Conservation (phyloP, 2,888 invertebrate species). For the Lasioglossum malachurum region DNA sequence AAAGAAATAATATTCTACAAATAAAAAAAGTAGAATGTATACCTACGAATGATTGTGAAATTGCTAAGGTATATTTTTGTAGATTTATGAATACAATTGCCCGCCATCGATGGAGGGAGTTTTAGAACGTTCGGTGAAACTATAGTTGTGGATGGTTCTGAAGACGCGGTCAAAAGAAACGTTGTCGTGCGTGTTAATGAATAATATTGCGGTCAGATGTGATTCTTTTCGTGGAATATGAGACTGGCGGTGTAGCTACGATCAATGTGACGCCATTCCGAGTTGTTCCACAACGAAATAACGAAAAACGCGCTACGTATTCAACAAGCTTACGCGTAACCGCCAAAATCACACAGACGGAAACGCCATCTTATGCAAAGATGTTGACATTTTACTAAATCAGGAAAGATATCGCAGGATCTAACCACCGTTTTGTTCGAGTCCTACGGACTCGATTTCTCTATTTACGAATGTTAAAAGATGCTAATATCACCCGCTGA, state of each 20-base stretch:
- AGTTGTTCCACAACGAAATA: constrained; percentile 9
- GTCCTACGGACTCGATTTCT: constrained; percentile 45
- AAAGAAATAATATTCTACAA: not conserved
- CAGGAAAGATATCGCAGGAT: constrained; percentile 28
- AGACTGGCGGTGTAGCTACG: constrained; percentile 20
- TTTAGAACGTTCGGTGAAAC: constrained; percentile 54
- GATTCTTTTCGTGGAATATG: constrained; percentile 52
- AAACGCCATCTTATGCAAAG: constrained; percentile 82
- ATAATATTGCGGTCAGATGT: constrained; percentile 38
- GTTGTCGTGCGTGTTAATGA: constrained; percentile 57
- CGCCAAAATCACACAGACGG: constrained; percentile 80
- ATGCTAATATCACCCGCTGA: constrained; percentile 43
- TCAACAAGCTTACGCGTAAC: constrained; percentile 70
- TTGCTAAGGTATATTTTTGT: not conserved
- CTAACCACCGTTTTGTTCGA: constrained; percentile 47
- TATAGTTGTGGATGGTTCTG: constrained; percentile 47
- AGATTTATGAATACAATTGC: constrained; percentile 33
- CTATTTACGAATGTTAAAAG: constrained; percentile 41
- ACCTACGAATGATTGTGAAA: not conserved
- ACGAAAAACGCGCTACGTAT: constrained; percentile 31
- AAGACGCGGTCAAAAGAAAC: constrained; percentile 62
- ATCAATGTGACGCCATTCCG: constrained; percentile 4
- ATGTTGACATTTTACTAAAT: constrained; percentile 80
- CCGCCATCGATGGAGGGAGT: constrained; percentile 27
- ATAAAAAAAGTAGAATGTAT: not conserved